phyloP scores from a whole-genome alignment of 1,140 invertebrate species.

The Contarinia nasturtii region DNA sequence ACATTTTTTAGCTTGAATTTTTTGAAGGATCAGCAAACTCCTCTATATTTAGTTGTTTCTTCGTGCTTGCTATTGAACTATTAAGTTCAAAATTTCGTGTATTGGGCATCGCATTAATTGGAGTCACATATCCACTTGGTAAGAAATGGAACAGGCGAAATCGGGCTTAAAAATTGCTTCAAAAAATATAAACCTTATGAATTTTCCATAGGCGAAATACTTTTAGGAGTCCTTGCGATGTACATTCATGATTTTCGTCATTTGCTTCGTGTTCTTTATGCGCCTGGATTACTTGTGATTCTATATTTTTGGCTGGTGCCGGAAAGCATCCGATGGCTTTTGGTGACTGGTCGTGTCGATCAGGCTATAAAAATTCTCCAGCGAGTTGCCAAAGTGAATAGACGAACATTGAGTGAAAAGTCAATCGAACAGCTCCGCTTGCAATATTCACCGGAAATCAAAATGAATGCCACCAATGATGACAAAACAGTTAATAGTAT shows the following conservation, averaged over 20 bases:
- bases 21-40: too few species aligned
- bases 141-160: too few species aligned
- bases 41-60: slow-evolving; percentile 15
- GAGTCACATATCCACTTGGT: slow-evolving; percentile 46
- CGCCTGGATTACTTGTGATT: slow-evolving; percentile 39
- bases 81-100: slow-evolving; percentile 53
- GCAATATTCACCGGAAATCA: slow-evolving; percentile 12
- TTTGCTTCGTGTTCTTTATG: slow-evolving; percentile 44
- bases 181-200: too few species aligned
- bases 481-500: slow-evolving; percentile 4
- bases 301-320: slow-evolving; percentile 36
- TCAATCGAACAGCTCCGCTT: neutral
- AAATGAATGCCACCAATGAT: slow-evolving; percentile 13
- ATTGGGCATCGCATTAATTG: slow-evolving; percentile 47
- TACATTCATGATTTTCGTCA: slow-evolving; percentile 46
- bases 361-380: slow-evolving; percentile 35
- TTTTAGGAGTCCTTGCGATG: slow-evolving; percentile 45
- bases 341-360: slow-evolving; percentile 43
- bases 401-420: slow-evolving; percentile 31
- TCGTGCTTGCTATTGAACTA: slow-evolving; percentile 50
- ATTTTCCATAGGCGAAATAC: slow-evolving; percentile 50
- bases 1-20: too few species aligned
- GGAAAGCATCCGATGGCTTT: slow-evolving; percentile 51
- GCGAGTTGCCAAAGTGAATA: slow-evolving; percentile 47
- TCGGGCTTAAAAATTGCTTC: too few species aligned